Percentiles rank a stretch among this genome's conserved stretches.
Conservation (phyloP, 2,113 vertebrate genomes). For the Gasterosteus aculeatus region DNA sequence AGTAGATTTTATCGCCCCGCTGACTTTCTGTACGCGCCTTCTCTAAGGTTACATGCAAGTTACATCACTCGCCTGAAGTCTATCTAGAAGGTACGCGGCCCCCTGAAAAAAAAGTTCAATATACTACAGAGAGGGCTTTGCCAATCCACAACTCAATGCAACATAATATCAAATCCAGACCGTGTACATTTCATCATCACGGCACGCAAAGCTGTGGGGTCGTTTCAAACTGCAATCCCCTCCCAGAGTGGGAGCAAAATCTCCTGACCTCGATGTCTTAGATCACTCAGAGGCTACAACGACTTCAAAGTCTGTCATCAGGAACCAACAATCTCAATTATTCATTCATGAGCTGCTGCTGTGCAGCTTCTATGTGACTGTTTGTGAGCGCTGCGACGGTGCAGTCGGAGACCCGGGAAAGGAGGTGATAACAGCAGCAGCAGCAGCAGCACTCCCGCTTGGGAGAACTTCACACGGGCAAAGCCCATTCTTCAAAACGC, state of each 20-base stretch:
- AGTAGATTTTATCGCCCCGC: slow-evolving; percentile 73
- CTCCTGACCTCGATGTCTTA: slow-evolving; percentile 53
- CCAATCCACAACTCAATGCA: slow-evolving; percentile 55
- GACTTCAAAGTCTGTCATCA: slow-evolving; percentile 59
- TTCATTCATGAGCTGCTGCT: slow-evolving; percentile 51
- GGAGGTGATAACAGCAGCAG: slow-evolving; percentile 57
- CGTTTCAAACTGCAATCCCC: slow-evolving; percentile 62
- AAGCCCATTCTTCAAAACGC: slow-evolving; percentile 67
- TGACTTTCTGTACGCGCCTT: slow-evolving; percentile 68
- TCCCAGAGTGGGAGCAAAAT: slow-evolving; percentile 29
- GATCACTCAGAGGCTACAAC: slow-evolving; percentile 46
- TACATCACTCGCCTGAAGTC: slow-evolving; percentile 79
- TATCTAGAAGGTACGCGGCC: slow-evolving; percentile 65
- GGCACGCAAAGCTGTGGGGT: slow-evolving; percentile 37
- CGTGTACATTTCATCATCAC: slow-evolving; percentile 64
- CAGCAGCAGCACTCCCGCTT: slow-evolving; percentile 51
- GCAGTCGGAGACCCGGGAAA: slow-evolving; percentile 58
- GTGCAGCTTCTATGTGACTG: slow-evolving; percentile 16
- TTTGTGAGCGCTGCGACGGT: slow-evolving; percentile 6
- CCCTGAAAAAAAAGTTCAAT: slow-evolving; percentile 65
- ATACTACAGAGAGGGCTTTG: slow-evolving; percentile 60
- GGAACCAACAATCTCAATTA: slow-evolving; percentile 65
- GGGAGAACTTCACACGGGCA: slow-evolving; percentile 62
- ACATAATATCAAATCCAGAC: slow-evolving; percentile 57
- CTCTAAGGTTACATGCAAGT: slow-evolving; percentile 74